Percentiles rank a stretch among this genome's conserved stretches.
Conservation (phyloP, 2,113 vertebrate genomes). For the Hippocampus mohnikei region DNA sequence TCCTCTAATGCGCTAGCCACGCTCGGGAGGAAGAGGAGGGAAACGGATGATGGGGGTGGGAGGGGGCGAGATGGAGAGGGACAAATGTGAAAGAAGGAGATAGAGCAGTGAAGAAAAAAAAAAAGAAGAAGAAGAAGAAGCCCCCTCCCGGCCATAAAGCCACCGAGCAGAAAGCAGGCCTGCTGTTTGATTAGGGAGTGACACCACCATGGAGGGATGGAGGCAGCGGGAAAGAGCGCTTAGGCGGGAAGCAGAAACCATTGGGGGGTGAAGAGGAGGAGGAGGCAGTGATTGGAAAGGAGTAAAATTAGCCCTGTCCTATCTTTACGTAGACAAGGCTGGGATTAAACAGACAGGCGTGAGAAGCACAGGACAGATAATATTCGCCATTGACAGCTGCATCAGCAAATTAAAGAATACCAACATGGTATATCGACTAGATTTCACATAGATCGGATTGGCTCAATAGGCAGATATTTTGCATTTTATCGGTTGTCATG, state of each 20-base stretch:
- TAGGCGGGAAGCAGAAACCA: slow-evolving; percentile 31
- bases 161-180: slow-evolving; percentile 83
- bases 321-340: slow-evolving; percentile 35
- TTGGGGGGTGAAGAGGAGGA: slow-evolving; percentile 22
- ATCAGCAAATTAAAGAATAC: slow-evolving; percentile 58
- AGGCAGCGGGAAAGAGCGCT: slow-evolving; percentile 39
- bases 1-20: slow-evolving; percentile 87
- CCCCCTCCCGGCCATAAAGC: slow-evolving; percentile 79
- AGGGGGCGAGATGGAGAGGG: slow-evolving; percentile 5
- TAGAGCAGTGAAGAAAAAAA: slow-evolving; percentile 16
- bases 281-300: slow-evolving; percentile 30
- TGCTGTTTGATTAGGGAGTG: slow-evolving; percentile 82
- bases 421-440: too few relatives aligned
- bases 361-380: slow-evolving; percentile 53
- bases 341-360: slow-evolving; percentile 1
- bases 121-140: slow-evolving; percentile 37
- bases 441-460: too few relatives aligned
- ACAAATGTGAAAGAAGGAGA: slow-evolving; percentile 36
- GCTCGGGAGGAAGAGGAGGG: slow-evolving; percentile 58
- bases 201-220: slow-evolving; percentile 62
- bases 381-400: slow-evolving; percentile 44
- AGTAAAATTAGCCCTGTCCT: slow-evolving; percentile 62
- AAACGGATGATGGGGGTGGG: background rate
- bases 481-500: too few relatives aligned
- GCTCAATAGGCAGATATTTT: too few relatives aligned